Base-by-base conservation (phyloP, 2,888 invertebrate species). In the Nomada ferruginata region DNA sequence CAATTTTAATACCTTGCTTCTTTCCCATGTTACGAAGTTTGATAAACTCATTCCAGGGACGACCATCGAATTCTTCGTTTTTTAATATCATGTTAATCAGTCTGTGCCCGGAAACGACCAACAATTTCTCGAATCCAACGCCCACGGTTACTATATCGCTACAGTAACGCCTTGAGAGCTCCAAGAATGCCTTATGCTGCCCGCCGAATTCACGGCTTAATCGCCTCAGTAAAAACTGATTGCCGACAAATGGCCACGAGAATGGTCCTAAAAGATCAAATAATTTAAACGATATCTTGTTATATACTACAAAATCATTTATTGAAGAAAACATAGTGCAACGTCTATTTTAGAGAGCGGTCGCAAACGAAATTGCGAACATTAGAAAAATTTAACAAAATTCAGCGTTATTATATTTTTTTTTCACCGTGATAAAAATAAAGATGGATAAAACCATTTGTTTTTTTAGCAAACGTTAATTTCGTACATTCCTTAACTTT, bases 41-140 rank as follows among this genome's bases (percentile, higher is more conserved):
- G 20, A 95, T 92, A 86, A 96, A 96, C 89, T 96, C 96, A 79
- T 95, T 95, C 90, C 96, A 95, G 0, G 97, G 97, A 29, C 97
- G 93, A 0, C 95, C 96, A 78, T 95, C 95, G 85, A 95, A 96
- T 29, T 95, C 95, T 73, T 96, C 96, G 18, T 94, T 92, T 0
- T 93, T 92, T 64, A 96, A 94, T 2, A 96, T 94, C 74, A 95
- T 94, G 18, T 94, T 94, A 0, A 96, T 94, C 0, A 94, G 85
- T 2, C 94, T 92, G 87, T 94, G 95, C 0, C 95, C 95, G 36
- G 94, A 94, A 1, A 95, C 95, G 0, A 95, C 84, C 0, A 95
- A 53, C 2, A 89, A 69, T 29, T 89, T 81, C 0, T 73, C 75
- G 36, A n/a, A 76, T 0, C 92, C 92, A 0, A 91, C 52, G 11